Base-by-base conservation (phyloP, 1,140 invertebrate species). In the Drosophila sproati region DNA sequence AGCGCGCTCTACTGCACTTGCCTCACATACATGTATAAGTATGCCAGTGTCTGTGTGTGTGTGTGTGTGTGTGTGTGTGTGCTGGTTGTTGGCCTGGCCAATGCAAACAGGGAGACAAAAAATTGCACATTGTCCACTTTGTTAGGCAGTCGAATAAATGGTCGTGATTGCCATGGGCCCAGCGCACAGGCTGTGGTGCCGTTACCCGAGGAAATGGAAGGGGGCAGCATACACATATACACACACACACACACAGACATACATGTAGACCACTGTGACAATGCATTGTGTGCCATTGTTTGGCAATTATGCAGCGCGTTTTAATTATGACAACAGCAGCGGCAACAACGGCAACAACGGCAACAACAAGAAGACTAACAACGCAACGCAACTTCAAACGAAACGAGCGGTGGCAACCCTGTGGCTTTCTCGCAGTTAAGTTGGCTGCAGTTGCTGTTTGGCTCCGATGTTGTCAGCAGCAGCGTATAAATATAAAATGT, bases 291-390 rank as follows among this genome's bases (percentile, higher is more conserved):
- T 71, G 59, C 68, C 80, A 80, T 88, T 88, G 85, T 87, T 88
- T 87, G 83, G 83, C 83, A 87, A 87, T 87, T 87, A 87, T 83
- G 83, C 80, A 83, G 83, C 80, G 83, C 69, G 80, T 78, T 87
- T 87, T 87, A 87, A 89, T 87, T 87, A 88, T 87, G 80, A 79
- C 85, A 88, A 83, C 80, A 72, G 60, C 80, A 80, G 67, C 77
- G 52, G 45, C 78, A 77, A 57, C 78, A 73, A 54, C 75, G 70
- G 66, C 76, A 77, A 43, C 47, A 69, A 39, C 64, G 28, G 12
- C 63, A 60, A 48, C 64, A 75, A 59, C 72, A 74, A 39, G 20
- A 41, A 34, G 55, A 39, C 54, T 28, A 52, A 35, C 54, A 28
- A 10, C 47, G 56, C 54, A 45, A 60, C 29, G 62, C 71, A 73